phyloP scores from a whole-genome alignment of 2,797 vertebrate species.

The Phalanger gymnotis region DNA sequence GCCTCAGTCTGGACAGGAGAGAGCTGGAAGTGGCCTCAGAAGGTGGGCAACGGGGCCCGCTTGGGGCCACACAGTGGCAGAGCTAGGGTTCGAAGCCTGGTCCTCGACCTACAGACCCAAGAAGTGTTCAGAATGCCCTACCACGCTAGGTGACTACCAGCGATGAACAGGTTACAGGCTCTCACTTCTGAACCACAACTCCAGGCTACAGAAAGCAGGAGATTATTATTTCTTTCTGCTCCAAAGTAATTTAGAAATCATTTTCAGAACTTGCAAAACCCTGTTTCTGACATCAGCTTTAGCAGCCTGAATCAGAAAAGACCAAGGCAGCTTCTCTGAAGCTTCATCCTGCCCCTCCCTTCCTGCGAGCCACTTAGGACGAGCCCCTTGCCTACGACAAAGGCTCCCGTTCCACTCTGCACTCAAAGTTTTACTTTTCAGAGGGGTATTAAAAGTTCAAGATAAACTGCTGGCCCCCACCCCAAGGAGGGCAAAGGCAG shows the following conservation, averaged over 20 bases:
- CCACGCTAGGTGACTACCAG: too few relatives aligned
- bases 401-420: background rate
- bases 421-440: background rate
- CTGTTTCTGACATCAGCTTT: slow-evolving; percentile 64
- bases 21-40: background rate
- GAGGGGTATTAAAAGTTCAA: background rate
- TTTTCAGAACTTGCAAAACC: slow-evolving; percentile 42
- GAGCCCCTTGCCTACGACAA: background rate
- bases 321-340: background rate
- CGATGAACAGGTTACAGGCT: too few relatives aligned
- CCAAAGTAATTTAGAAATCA: slow-evolving; percentile 53
- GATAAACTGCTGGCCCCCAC: background rate
- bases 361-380: background rate
- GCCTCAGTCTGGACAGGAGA: too few relatives aligned
- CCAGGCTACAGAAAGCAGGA: slow-evolving; percentile 22
- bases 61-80: background rate
- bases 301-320: slow-evolving; percentile 13
- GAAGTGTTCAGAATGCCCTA: background rate
- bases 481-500: background rate
- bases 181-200: background rate
- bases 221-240: background rate
- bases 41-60: background rate
- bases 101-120: accelerated
- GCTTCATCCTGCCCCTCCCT: background rate
- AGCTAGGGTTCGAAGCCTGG: background rate